Conservation (phyloP, 30 jellyfish, hydroid and myxozoan species). For the Aurelia aurita region DNA sequence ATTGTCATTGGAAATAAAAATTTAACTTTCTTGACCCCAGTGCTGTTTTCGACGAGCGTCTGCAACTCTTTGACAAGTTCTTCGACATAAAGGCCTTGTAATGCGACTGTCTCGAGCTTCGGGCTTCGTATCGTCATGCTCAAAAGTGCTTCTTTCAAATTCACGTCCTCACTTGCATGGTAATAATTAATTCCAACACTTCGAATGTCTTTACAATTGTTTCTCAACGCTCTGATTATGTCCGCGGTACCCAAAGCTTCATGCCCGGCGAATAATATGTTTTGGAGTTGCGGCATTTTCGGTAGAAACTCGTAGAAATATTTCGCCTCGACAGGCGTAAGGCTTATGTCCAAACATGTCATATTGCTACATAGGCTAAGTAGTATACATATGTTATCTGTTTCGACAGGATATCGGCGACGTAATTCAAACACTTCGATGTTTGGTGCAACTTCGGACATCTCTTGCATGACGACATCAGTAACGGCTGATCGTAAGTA, state of each 20-base stretch:
- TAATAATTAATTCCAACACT: constrained; percentile 35
- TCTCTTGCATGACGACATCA: constrained; percentile 25
- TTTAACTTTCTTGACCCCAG: neutral
- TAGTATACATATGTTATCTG: constrained; percentile 1
- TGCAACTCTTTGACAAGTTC: constrained; percentile 20
- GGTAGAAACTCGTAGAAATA: constrained; percentile 38
- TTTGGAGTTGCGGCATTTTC: constrained; percentile 25
- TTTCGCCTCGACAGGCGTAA: constrained; percentile 50
- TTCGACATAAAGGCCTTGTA: constrained; percentile 21
- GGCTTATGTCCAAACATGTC: constrained; percentile 35
- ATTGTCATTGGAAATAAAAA: constrained; percentile 1
- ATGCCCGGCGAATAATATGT: constrained; percentile 48
- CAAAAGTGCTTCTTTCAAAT: constrained; percentile 22
- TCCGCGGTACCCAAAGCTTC: constrained; percentile 42
- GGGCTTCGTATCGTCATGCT: constrained; percentile 11
- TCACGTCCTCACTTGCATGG: constrained; percentile 42
- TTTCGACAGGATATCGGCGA: constrained; percentile 47
- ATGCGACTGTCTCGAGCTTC: constrained; percentile 21
- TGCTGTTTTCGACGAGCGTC: neutral
- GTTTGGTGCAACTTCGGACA: constrained; percentile 8
- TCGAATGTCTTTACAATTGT: constrained; percentile 11
- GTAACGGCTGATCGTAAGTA: constrained; percentile 66
- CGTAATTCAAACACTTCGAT: constrained; percentile 41
- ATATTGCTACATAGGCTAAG: constrained; percentile 26
- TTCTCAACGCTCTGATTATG: constrained; percentile 11